These are phyloP conservation scores for Pteruthius melanotis DNA, from an alignment of 2,113 vertebrate species.

Conservation along the genomic window DNA sequence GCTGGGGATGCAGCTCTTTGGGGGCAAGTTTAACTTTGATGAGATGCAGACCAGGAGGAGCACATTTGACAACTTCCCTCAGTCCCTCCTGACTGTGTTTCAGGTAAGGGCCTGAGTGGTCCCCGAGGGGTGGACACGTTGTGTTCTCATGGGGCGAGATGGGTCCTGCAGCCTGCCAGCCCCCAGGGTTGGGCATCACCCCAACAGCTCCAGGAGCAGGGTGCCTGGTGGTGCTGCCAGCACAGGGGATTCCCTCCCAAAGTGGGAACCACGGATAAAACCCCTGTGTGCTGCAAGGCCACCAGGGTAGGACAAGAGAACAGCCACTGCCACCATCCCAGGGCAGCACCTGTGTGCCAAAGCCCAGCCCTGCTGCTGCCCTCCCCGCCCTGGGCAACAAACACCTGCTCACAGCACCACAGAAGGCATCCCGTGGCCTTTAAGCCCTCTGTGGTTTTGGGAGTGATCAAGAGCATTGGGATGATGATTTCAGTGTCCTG, in stretches of 20 bases:
- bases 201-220: not conserved
- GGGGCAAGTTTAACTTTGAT: constrained; percentile 99
- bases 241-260: not conserved
- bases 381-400: not conserved
- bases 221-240: not conserved
- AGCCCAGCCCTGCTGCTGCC: not conserved
- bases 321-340: not conserved
- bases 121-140: rapidly evolving
- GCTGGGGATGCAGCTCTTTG: constrained; percentile 98
- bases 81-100: constrained; percentile 97
- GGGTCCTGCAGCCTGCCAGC: not conserved
- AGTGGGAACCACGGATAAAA: not conserved
- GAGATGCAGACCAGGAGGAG: constrained; percentile 92
- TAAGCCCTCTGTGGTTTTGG: not conserved
- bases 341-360: not conserved
- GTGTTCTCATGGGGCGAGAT: not conserved
- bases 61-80: constrained; percentile 98
- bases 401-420: not conserved
- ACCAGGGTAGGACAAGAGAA: not conserved
- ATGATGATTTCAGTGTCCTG: rapidly evolving
- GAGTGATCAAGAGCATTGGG: not conserved
- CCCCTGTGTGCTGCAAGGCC: not conserved
- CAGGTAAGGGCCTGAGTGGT: constrained; percentile 77
- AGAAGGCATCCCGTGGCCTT: not conserved
- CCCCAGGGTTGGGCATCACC: not conserved